Base-by-base conservation (phyloP, 1,140 invertebrate species). In the Papilio xuthus region DNA sequence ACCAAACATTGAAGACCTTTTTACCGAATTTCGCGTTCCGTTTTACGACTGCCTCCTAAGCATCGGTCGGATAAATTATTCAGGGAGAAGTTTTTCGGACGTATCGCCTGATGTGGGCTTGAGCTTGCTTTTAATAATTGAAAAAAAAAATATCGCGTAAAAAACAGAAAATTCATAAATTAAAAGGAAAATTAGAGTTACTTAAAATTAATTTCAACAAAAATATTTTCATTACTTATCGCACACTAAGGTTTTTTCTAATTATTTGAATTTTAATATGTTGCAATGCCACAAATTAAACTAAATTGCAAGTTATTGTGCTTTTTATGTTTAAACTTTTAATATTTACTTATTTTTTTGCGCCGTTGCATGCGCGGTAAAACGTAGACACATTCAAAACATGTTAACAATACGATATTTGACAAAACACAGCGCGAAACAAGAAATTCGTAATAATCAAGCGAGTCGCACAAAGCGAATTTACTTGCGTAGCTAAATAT, bases 1-100 rank as follows among this genome's bases (percentile, higher is more conserved):
- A 88, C 90, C 90, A 89, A 92, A 89, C 86, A 89, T 89, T 92
- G 86, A 89, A 92, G 90, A 91, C 88, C 92, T 90, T 92, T 88
- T 90, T 92, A 90, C 89, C 84, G 88, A 92, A 92, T 89, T 93
- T 88, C 85, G 80, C 88, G 86, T 90, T 90, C 80, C 86, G 86
- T 89, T 93, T 92, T 93, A 92, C 90, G 90, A 90, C 84, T 80
- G 80, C 82, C 85, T 90, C 86, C 87, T 93, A 87, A 93, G 88
- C 85, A 85, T 86, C 78, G 87, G 86, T 85, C 81, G 85, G 81
- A 86, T 92, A 91, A 92, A 92, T 92, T 89, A 93, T 93, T 93
- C 90, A 90, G 80, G 47, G 76, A 79, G 84, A 86, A 79, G 85
- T 91, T 89, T 88, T 89, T 87, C 85, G 80, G 69, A 73, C 79